These are phyloP conservation scores for Ischnus inquisitorius DNA, from an alignment of 2,888 invertebrate genomes.

Conservation along the genomic window DNA sequence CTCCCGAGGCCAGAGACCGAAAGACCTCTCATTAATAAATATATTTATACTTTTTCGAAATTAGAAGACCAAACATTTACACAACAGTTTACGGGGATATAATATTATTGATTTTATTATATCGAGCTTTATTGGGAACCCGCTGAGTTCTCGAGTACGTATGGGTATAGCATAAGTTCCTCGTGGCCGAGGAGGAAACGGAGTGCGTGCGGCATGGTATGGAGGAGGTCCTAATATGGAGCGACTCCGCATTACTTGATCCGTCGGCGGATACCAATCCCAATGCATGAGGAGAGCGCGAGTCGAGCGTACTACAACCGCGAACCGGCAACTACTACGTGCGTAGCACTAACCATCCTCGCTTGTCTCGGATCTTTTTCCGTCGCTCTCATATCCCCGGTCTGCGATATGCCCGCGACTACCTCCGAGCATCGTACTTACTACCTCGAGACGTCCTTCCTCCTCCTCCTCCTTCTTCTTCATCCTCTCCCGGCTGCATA, in stretches of 20 bases:
- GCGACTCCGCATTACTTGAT: slow-evolving; percentile 81
- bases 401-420: slow-evolving; percentile 25
- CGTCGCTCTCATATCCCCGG: slow-evolving; percentile 32
- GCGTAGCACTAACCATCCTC: slow-evolving; percentile 67
- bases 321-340: slow-evolving; percentile 64
- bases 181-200: slow-evolving; percentile 72
- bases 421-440: slow-evolving; percentile 56
- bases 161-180: slow-evolving; percentile 73
- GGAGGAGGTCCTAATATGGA: slow-evolving; percentile 81
- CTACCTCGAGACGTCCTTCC: slow-evolving; percentile 36
- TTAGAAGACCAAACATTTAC: neutral
- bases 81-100: neutral
- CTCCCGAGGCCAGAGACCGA: neutral
- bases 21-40: neutral
- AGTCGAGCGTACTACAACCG: slow-evolving; percentile 35
- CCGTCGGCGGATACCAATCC: slow-evolving; percentile 73
- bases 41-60: neutral
- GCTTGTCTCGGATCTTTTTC: slow-evolving; percentile 55
- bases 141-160: slow-evolving; percentile 72
- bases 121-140: slow-evolving; percentile 40
- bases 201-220: slow-evolving; percentile 71
- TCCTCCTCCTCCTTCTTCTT: slow-evolving; percentile 36
- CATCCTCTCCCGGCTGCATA: slow-evolving; percentile 45
- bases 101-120: slow-evolving; percentile 32
- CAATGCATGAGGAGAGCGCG: slow-evolving; percentile 53